Evolutionary conservation across 2,113 vertebrate genomes (phyloP).

Genomic region (Semnornis frantzii): DNA sequence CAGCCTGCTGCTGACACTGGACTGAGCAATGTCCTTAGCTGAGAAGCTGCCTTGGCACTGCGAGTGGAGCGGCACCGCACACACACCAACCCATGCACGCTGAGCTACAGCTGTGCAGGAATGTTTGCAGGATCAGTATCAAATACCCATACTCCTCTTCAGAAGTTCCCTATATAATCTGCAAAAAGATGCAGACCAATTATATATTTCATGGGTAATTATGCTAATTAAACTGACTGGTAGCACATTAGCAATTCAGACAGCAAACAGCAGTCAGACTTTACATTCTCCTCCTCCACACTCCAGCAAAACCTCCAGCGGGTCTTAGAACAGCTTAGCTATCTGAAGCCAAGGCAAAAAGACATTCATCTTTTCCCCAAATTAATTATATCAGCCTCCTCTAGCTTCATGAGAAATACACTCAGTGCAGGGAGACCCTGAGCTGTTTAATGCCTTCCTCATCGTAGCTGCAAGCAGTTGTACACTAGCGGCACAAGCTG

Average conservation of each 20-base stretch:
- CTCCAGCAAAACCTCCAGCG: neutral
- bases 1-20: neutral
- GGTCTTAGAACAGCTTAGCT: conserved; percentile 28
- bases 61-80: neutral
- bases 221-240: conserved; percentile 65
- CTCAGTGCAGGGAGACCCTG: neutral
- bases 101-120: neutral
- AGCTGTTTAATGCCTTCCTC: neutral
- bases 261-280: conserved; percentile 58
- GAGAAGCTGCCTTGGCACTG: neutral
- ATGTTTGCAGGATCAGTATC: conserved; percentile 48
- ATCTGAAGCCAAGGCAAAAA: conserved; percentile 7
- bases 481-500: neutral
- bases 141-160: conserved; percentile 28
- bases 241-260: conserved; percentile 56
- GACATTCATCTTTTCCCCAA: neutral
- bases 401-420: neutral
- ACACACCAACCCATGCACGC: neutral
- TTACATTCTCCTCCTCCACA: conserved; percentile 44
- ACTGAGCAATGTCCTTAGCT: neutral
- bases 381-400: neutral
- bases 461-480: neutral
- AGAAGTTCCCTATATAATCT: conserved; percentile 35
- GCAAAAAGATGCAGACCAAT: conserved; percentile 29
- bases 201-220: conserved; percentile 59